phyloP scores from a whole-genome alignment of 2,113 vertebrate genomes.

The Mugil cephalus region DNA sequence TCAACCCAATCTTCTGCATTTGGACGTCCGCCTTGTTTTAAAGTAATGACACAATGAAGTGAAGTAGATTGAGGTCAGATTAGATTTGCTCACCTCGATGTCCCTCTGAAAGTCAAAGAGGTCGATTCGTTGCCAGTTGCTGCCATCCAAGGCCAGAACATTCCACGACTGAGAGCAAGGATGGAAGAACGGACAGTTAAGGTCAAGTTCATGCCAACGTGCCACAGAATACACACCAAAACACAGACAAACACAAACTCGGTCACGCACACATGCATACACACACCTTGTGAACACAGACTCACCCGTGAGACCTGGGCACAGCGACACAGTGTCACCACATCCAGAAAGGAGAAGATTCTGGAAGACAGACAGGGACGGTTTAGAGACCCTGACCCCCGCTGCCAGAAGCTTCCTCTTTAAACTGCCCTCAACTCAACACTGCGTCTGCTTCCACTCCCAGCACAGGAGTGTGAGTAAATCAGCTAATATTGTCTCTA shows the following conservation, averaged over 20 bases:
- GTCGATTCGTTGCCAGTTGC: constrained; percentile 99
- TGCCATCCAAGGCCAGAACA: constrained; percentile 97
- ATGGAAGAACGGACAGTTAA: constrained; percentile 37
- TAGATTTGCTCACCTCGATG: constrained; percentile 89
- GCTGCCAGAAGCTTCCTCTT: constrained; percentile 60
- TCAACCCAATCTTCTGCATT: neutral
- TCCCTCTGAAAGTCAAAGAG: constrained; percentile 99
- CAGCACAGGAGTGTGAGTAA: constrained; percentile 22
- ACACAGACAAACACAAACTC: constrained; percentile 73
- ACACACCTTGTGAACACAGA: constrained; percentile 50
- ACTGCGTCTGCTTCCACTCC: constrained; percentile 31
- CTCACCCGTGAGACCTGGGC: constrained; percentile 99
- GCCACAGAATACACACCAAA: constrained; percentile 1
- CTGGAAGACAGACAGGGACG: constrained; percentile 83
- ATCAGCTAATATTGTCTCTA: constrained; percentile 45
- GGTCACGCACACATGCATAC: constrained; percentile 67
- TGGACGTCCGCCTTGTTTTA: neutral
- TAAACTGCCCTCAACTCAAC: constrained; percentile 22
- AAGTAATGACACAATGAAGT: neutral
- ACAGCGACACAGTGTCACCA: constrained; percentile 98
- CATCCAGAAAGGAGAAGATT: constrained; percentile 99
- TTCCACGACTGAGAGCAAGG: constrained; percentile 92
- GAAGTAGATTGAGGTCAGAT: neutral
- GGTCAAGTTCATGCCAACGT: neutral
- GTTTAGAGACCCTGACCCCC: constrained; percentile 59